A percentile compares a stretch with the other conserved stretches of the same genome.
Conservation (phyloP, 2,113 vertebrate species). For the Sceloporus undulatus region DNA sequence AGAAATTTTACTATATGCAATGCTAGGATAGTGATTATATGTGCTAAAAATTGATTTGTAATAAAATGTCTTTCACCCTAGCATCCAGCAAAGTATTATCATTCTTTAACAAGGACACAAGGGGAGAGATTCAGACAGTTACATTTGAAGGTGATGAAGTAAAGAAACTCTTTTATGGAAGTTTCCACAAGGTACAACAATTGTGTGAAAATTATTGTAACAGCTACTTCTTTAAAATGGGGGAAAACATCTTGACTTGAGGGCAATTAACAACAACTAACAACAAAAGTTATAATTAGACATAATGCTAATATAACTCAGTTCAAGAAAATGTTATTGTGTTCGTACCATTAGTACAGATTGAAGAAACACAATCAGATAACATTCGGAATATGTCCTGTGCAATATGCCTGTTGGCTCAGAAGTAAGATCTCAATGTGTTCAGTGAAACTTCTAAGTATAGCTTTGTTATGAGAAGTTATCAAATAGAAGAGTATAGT, state of each 20-base stretch:
- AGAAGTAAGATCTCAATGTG: background rate
- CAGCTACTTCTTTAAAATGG: constrained; percentile 31
- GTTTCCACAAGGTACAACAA: constrained; percentile 96
- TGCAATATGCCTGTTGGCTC: background rate
- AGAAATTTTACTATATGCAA: rapidly evolving
- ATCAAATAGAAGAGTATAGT: background rate
- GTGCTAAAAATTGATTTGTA: constrained; percentile 18
- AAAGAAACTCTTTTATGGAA: constrained; percentile 95
- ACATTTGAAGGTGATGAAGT: constrained; percentile 88
- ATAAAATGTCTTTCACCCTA: constrained; percentile 70
- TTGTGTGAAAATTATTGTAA: constrained; percentile 49
- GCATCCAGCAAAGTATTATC: constrained; percentile 90
- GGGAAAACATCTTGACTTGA: too few species aligned
- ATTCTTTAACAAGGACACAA: constrained; percentile 94
- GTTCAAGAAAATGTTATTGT: constrained; percentile 15
- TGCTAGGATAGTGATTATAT: background rate
- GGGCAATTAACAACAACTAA: too few species aligned
- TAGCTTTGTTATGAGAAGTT: background rate
- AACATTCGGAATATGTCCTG: background rate
- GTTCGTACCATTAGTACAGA: background rate
- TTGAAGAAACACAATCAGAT: background rate
- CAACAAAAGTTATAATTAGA: background rate
- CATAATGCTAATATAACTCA: background rate
- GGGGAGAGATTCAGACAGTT: constrained; percentile 89
- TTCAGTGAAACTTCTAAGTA: background rate